Evolutionary conservation across 2,888 invertebrate species (phyloP).

Genomic region (Aporophyla lueneburgensis): DNA sequence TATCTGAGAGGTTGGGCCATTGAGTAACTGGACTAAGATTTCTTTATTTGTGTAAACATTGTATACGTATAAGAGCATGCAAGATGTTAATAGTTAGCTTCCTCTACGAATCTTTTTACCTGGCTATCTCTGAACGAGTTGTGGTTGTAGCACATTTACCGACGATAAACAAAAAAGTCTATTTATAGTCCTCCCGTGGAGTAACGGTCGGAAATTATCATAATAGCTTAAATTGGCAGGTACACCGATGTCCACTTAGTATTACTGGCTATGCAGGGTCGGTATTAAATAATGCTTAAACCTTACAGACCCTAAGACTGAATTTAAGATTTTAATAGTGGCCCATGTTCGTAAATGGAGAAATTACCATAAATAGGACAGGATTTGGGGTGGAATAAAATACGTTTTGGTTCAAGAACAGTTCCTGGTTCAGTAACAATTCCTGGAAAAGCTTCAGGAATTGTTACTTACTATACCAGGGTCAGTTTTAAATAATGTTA

Average conservation of each 20-base stretch:
- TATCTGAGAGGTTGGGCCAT: neutral
- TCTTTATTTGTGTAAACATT: too few species aligned
- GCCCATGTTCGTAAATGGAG: neutral
- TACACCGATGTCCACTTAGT: slow-evolving; percentile 47
- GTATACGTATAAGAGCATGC: too few species aligned
- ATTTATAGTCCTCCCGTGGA: neutral
- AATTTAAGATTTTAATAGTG: neutral
- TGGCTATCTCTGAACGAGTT: neutral
- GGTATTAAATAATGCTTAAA: neutral
- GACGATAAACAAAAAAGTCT: neutral
- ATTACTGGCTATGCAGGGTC: neutral
- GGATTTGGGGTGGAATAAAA: neutral
- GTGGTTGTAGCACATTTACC: neutral
- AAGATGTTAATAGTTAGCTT: too few species aligned
- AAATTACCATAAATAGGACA: neutral
- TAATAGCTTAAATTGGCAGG: slow-evolving; percentile 22
- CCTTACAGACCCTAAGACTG: neutral
- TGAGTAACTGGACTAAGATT: neutral
- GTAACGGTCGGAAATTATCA: slow-evolving; percentile 16
- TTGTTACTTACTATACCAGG: too few species aligned
- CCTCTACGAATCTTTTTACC: neutral
- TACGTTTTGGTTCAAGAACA: neutral
- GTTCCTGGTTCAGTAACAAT: too few species aligned
- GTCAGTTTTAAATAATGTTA: too few species aligned
- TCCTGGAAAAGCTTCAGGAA: too few species aligned